phyloP scores from a whole-genome alignment of 1,140 invertebrate genomes.

The Samia ricini region DNA sequence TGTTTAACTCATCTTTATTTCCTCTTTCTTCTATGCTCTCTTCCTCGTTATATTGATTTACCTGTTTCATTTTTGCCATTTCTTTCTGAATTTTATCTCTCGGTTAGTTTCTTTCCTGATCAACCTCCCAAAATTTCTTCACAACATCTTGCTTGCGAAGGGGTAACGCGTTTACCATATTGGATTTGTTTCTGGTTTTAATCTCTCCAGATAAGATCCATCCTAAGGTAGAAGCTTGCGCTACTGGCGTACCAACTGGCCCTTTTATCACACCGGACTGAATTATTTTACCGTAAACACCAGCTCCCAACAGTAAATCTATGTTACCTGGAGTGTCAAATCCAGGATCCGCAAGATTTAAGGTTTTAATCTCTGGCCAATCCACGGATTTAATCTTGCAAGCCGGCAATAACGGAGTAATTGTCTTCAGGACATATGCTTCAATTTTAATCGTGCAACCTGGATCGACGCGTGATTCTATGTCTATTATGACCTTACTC shows the following conservation, averaged over 20 bases:
- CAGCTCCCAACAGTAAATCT: slow-evolving; percentile 23
- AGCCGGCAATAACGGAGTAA: slow-evolving; percentile 12
- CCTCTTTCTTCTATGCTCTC: too few relatives aligned
- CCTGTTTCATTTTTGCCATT: too few relatives aligned
- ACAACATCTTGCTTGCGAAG: too few relatives aligned
- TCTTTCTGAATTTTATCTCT: too few relatives aligned
- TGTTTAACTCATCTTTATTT: too few relatives aligned
- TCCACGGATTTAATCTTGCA: neutral
- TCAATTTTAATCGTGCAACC: neutral
- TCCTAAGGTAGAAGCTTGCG: slow-evolving; percentile 19
- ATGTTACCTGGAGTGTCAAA: slow-evolving; percentile 14
- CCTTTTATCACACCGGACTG: slow-evolving; percentile 9
- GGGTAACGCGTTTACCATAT: too few relatives aligned
- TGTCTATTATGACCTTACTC: neutral
- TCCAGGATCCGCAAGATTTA: slow-evolving; percentile 16
- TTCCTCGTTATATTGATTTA: too few relatives aligned
- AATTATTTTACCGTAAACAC: slow-evolving; percentile 14
- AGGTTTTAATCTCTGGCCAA: slow-evolving; percentile 2
- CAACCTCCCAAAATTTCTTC: too few relatives aligned
- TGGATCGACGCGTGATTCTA: slow-evolving; percentile 6
- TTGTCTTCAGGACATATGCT: slow-evolving; percentile 9
- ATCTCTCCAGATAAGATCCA: slow-evolving; percentile 22
- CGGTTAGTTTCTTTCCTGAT: too few relatives aligned
- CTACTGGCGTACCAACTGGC: slow-evolving; percentile 6
- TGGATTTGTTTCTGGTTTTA: too few relatives aligned